Base-by-base conservation (phyloP, 2,797 vertebrate species). In the Australoheros facetus region DNA sequence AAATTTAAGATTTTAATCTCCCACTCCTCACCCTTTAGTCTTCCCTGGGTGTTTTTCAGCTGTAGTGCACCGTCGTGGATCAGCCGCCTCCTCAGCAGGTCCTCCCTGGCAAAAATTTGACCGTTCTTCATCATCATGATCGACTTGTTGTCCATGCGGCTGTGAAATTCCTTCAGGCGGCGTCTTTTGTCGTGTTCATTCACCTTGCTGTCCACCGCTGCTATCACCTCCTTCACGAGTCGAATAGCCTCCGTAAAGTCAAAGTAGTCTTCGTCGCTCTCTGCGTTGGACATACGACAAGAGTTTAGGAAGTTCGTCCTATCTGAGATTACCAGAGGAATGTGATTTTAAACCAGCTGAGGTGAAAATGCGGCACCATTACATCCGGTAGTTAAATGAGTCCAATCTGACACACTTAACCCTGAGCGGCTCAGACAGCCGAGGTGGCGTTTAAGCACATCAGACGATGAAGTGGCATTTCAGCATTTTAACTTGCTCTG, bases 91-190 rank as follows among this genome's bases (percentile, higher is more conserved):
- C 97, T 96, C 80, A 95, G 95, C 82, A 99, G 89, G 79, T 99
- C 98, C 90, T 99, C 97, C 79, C 94, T 96, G 62, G 98, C 97
- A 21, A 99, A 99, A 89, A 99, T 98, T 94, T 98, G 97, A 0
- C 98, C 98, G 0, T 96, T 97, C 93, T 97, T 99, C 96, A 98
- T 97, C 88, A 97, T 97, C 95, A 97, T 99, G 93, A 99, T 98
- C 73, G 98, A 98, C 92, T 98, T 98, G 95, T 96, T 96, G 69
- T 99, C 98, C 0, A 95, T 97, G 85, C 97, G 96, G 39, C 76
- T 91, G 87, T 99, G 97, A 73, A 99, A 97, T 57, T 99, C 98
- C 75, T 93, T 93, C 16, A 99, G 96, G 1, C 97, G 96, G 5
- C 92, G 96, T 70, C 96, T 96, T 93, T 98, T 98, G 56, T 99